Percentiles rank a stretch among this genome's conserved stretches.
Evolutionary conservation across 1,140 invertebrate species (phyloP).

Genomic region (Berghia stephanieae): DNA sequence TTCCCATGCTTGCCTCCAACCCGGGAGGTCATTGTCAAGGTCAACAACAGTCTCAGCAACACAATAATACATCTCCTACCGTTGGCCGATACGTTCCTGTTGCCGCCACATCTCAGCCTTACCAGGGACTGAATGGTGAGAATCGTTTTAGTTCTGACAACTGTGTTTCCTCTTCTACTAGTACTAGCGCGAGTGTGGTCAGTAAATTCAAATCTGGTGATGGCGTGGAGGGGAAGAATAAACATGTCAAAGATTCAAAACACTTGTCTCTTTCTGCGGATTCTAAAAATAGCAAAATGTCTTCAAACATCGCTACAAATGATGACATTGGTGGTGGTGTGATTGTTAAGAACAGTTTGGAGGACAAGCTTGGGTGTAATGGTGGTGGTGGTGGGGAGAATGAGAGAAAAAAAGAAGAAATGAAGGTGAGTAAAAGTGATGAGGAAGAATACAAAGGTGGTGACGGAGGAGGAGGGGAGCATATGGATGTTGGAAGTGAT

Average conservation of each 20-base stretch:
- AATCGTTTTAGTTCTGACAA: no score
- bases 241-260: neutral
- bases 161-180: no score
- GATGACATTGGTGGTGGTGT: constrained; percentile 21
- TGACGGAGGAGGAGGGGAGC: constrained; percentile 11
- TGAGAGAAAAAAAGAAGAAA: neutral
- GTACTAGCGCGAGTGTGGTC: no score
- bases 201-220: no score
- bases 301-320: neutral
- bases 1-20: no score
- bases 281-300: neutral
- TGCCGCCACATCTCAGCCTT: no score
- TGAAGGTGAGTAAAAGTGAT: neutral
- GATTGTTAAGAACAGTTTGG: constrained; percentile 2
- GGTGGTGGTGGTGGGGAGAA: neutral
- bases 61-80: no score
- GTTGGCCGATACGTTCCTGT: no score
- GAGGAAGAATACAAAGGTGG: constrained; percentile 8
- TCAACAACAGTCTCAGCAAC: no score
- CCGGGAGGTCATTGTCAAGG: no score
- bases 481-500: constrained; percentile 35
- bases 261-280: neutral
- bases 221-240: neutral
- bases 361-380: neutral
- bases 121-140: no score